Base-by-base conservation (phyloP, 2,888 invertebrate genomes). In the Campopleginae sp. region DNA sequence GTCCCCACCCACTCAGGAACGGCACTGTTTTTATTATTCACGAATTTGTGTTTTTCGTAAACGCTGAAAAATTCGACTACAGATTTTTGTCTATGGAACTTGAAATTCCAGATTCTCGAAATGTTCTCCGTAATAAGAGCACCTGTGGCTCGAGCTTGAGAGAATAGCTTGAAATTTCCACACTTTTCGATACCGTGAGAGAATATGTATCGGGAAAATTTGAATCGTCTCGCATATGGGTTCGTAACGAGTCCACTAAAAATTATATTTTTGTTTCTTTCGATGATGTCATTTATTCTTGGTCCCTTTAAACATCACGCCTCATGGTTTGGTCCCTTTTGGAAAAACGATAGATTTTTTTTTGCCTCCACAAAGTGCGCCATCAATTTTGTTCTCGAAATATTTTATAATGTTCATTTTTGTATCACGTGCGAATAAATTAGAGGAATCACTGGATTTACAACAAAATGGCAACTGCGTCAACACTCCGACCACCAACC, bases 391-490 rank as follows among this genome's bases (percentile, higher is more conserved):
- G 75, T 74, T 80, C 65, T 83, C 27, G 46, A 14, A 71, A 77
- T 85, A 31, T 61, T 78, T 61, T 31, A 80, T 78, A 76, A 44
- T 12, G 33, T 19, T 71, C 65, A 46, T 65, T 75, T 51, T 76
- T 3, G n/a, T 54, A 27, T 80, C 46, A 17, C 17, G 14, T 4
- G 1, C 33, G 23, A 63, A 38, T 1, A 48, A 65, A 63, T 27
- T 27, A 8, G 70, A 5, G 51, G 23, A n/a, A 19, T 82, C 76
- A 66, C 80, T 71, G 70, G 58, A 65, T 80, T 86, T 77, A 79
- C 86, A 85, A 86, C 86, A 88, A 87, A 88, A 88, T 88, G 86
- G 88, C 85, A 85, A 87, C 86, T 87, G 70, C 54, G 79, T 68
- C 58, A 82, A 86, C 81, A 78, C 80, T 77, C 84, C 51, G 63